Base-by-base conservation (phyloP, 2,113 vertebrate genomes). In the Phaethornis superciliosus region DNA sequence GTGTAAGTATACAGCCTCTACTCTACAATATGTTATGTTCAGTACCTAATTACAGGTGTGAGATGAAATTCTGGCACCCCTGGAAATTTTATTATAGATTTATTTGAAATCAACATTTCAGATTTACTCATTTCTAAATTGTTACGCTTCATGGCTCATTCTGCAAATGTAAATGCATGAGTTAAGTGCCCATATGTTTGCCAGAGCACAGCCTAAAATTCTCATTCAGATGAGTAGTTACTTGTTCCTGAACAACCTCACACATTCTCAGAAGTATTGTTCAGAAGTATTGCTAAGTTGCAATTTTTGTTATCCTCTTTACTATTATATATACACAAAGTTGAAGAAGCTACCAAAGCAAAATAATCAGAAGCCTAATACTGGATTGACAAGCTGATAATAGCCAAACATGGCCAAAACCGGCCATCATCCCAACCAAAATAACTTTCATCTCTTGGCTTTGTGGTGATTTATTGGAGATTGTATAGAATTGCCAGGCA, bases 91-190 rank as follows among this genome's bases (percentile, higher is more conserved):
- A 81, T 81, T 79, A 91, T 17, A 46, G 79, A 69, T 23, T 64
- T 93, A 86, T 60, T 81, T 67, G 19, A 75, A 93, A 96, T 80
- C 85, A 95, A 81, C 68, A 75, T 84, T 93, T 86, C 62, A 79
- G n/a, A 85, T 86, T 93, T 92, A 52, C 60, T 78, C 51, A 78
- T 83, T 88, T 77, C 80, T 67, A 79, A 92, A 90, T 56, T 87
- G 26, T 82, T 92, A 42, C 64, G 60, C 68, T 90, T 81, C 81
- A 54, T 68, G 86, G 60, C 33, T 85, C 88, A 78, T 90, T 90
- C 86, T 93, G 74, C 55, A 89, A 95, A 90, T 84, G 65, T 81
- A 95, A 94, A 92, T 86, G 81, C 51, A 81, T 20, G 35, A 91
- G 42, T 77, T 93, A 93, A 94, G 64, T 74, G 59, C 59, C 59